Conservation (phyloP, 1,140 invertebrate genomes). For the Bombyx mori region DNA sequence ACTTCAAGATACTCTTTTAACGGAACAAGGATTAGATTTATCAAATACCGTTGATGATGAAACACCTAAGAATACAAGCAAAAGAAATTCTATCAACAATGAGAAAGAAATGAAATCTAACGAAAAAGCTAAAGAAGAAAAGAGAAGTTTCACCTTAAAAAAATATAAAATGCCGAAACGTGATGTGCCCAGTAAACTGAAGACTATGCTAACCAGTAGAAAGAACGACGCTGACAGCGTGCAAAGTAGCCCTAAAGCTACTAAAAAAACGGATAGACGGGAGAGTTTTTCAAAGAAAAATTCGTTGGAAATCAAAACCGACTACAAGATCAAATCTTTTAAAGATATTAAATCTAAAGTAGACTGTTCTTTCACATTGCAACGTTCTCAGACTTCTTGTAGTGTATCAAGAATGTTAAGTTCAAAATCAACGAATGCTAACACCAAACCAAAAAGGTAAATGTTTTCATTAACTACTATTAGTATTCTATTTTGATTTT, state of each 20-base stretch:
- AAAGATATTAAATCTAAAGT: slow-evolving; percentile 89
- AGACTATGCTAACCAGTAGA: slow-evolving; percentile 75
- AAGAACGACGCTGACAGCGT: slow-evolving; percentile 65
- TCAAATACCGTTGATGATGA: slow-evolving; percentile 38
- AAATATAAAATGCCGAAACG: slow-evolving; percentile 84
- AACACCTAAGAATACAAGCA: slow-evolving; percentile 53
- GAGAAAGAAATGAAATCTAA: slow-evolving; percentile 41
- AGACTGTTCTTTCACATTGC: slow-evolving; percentile 65
- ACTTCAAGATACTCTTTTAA: slow-evolving; percentile 31
- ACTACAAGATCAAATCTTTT: slow-evolving; percentile 78
- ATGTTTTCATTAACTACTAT: slow-evolving; percentile 6
- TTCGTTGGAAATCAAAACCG: slow-evolving; percentile 74
- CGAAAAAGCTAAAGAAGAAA: slow-evolving; percentile 71
- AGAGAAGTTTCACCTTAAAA: slow-evolving; percentile 72
- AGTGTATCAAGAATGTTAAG: slow-evolving; percentile 60
- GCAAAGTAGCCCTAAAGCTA: slow-evolving; percentile 57
- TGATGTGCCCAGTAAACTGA: slow-evolving; percentile 81
- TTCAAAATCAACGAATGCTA: slow-evolving; percentile 56
- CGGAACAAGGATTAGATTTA: slow-evolving; percentile 35
- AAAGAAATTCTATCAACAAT: slow-evolving; percentile 60
- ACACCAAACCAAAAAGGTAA: slow-evolving; percentile 66
- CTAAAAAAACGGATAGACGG: slow-evolving; percentile 75
- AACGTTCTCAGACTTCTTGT: slow-evolving; percentile 62
- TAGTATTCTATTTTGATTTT: background rate
- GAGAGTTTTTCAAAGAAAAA: slow-evolving; percentile 86